Percentiles rank a stretch among this genome's conserved stretches.
These are phyloP conservation scores for Zaprionus lineosus DNA, from an alignment of 2,888 invertebrate species.

Conservation along the genomic window DNA sequence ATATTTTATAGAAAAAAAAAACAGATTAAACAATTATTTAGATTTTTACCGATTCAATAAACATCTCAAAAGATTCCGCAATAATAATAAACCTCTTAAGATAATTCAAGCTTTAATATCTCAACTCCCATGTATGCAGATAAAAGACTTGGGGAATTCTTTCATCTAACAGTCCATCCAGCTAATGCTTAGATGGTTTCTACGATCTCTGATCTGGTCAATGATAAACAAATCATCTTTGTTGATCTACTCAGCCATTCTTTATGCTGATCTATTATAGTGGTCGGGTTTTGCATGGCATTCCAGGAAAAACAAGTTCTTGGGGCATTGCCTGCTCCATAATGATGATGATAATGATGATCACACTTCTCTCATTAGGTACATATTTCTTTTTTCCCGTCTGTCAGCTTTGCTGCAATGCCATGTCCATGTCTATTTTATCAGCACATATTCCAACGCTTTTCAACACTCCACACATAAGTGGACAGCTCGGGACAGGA, in stretches of 20 bases:
- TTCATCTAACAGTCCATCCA: background rate
- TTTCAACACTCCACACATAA: slow-evolving; percentile 45
- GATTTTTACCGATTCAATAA: too few species aligned
- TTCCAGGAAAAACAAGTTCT: slow-evolving; percentile 38
- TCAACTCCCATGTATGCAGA: too few species aligned
- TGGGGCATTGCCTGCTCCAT: slow-evolving; percentile 11
- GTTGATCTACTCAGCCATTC: slow-evolving; percentile 16
- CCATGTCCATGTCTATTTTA: slow-evolving; percentile 39
- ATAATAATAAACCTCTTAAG: too few species aligned
- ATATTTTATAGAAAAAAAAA: too few species aligned
- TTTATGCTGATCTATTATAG: slow-evolving; percentile 36
- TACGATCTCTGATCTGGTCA: slow-evolving; percentile 5
- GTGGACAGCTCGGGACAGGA: slow-evolving; percentile 26
- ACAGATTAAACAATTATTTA: too few species aligned
- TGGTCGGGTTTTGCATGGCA: slow-evolving; percentile 23
- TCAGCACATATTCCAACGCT: slow-evolving; percentile 49
- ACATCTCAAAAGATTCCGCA: too few species aligned
- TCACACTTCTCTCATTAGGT: slow-evolving; percentile 40
- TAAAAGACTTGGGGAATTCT: too few species aligned
- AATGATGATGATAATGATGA: slow-evolving; percentile 19
- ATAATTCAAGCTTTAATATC: background rate
- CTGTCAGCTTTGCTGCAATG: slow-evolving; percentile 19
- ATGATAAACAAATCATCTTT: slow-evolving; percentile 29
- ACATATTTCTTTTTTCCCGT: slow-evolving; percentile 20
- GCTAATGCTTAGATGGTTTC: background rate